These are phyloP conservation scores for Fabriciana adippe DNA, from an alignment of 2,888 invertebrate genomes.

Conservation along the genomic window DNA sequence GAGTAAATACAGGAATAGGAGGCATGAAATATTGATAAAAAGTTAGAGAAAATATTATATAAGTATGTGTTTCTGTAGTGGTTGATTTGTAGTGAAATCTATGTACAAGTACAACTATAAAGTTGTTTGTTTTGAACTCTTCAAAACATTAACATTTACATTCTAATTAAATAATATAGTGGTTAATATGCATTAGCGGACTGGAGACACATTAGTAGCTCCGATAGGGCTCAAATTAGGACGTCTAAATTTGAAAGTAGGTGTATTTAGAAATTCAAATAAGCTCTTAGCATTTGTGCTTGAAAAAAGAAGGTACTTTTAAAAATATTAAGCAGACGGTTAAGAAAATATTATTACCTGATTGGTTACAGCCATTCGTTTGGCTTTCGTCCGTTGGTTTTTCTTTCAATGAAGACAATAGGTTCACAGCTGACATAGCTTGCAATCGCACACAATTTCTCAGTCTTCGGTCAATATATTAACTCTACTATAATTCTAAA, in stretches of 20 bases:
- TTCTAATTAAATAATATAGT: constrained; percentile 1
- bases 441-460: constrained; percentile 71
- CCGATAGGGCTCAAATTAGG: constrained; percentile 27
- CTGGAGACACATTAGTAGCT: constrained; percentile 1
- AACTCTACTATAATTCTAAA: constrained; percentile 77
- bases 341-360: constrained; percentile 55
- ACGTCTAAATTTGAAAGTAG: constrained; percentile 32
- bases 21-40: no score
- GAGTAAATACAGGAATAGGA: no score
- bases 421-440: constrained; percentile 81
- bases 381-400: constrained; percentile 73
- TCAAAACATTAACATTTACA: constrained; percentile 10
- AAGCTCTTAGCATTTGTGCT: constrained; percentile 11
- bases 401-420: constrained; percentile 78
- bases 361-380: constrained; percentile 68
- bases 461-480: constrained; percentile 81
- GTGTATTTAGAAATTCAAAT: constrained; percentile 21
- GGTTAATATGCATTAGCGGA: constrained; percentile 14
- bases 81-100: no score
- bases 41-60: no score
- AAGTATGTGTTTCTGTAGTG: no score
- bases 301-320: constrained; percentile 26
- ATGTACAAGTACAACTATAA: no score
- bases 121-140: constrained; percentile 23
- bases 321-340: constrained; percentile 19